These are phyloP conservation scores for Sander lucioperca DNA, from an alignment of 2,113 vertebrate species.

Conservation along the genomic window DNA sequence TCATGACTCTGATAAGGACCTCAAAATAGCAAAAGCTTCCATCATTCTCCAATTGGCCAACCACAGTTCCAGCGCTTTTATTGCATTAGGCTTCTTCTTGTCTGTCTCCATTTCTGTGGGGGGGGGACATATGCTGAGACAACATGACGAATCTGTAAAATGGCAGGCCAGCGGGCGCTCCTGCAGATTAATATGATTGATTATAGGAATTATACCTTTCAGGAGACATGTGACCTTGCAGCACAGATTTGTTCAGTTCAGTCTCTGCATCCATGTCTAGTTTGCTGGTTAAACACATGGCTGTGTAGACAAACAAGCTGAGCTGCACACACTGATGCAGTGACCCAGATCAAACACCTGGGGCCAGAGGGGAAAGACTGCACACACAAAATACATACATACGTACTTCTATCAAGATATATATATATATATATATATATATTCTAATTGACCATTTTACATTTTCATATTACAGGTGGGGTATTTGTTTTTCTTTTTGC, in stretches of 20 bases:
- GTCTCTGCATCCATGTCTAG: constrained; percentile 33
- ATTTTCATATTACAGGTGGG: not conserved
- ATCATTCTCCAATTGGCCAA: constrained; percentile 52
- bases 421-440: not conserved
- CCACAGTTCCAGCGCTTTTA: constrained; percentile 27
- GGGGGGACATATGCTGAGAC: not conserved
- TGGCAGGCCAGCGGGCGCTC: not conserved
- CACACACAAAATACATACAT: not conserved
- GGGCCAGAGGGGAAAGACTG: constrained; percentile 30
- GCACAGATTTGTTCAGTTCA: constrained; percentile 3
- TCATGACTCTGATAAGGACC: constrained; percentile 64
- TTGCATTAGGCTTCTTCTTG: constrained; percentile 37
- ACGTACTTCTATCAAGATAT: not conserved
- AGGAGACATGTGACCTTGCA: constrained; percentile 39
- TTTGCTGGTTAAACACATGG: constrained; percentile 62
- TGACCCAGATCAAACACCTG: constrained; percentile 68
- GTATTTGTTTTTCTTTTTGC: not conserved
- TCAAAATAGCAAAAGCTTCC: constrained; percentile 66
- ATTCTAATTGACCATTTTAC: constrained; percentile 1
- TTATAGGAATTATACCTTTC: constrained; percentile 36
- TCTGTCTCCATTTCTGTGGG: constrained; percentile 7
- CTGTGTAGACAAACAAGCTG: constrained; percentile 39
- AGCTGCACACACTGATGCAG: constrained; percentile 38
- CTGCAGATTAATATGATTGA: constrained; percentile 29
- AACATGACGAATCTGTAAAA: constrained; percentile 20